phyloP scores from a whole-genome alignment of 2,113 vertebrate species.

The Hipposideros armiger region DNA sequence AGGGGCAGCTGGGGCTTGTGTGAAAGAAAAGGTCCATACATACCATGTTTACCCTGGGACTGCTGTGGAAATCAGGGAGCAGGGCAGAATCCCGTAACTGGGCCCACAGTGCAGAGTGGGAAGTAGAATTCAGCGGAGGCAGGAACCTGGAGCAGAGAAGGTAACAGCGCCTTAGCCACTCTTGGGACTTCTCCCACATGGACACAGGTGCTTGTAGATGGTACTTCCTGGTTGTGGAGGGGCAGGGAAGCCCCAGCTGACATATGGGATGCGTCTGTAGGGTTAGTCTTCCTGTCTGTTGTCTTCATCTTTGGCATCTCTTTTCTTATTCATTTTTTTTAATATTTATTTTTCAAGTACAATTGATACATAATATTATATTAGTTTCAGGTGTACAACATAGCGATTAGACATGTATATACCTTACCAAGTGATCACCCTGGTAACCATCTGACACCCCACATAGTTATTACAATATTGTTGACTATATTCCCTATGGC shows the following conservation, averaged over 20 bases:
- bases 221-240: background rate
- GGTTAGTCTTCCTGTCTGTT: background rate
- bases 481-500: background rate
- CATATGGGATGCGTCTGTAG: rapidly evolving
- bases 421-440: background rate
- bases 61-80: background rate
- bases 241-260: background rate
- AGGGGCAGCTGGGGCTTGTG: background rate
- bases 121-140: background rate
- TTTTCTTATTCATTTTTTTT: background rate
- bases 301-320: background rate
- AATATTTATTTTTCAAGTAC: background rate
- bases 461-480: background rate
- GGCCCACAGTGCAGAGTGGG: background rate
- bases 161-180: background rate
- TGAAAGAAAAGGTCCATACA: background rate
- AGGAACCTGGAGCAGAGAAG: background rate
- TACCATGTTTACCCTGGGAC: background rate
- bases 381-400: background rate
- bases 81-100: background rate
- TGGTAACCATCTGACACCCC: background rate
- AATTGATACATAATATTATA: background rate
- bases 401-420: background rate
- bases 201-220: background rate
- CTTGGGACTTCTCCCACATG: background rate